phyloP scores from a whole-genome alignment of 2,888 invertebrate genomes.

The Nudaria mundana region DNA sequence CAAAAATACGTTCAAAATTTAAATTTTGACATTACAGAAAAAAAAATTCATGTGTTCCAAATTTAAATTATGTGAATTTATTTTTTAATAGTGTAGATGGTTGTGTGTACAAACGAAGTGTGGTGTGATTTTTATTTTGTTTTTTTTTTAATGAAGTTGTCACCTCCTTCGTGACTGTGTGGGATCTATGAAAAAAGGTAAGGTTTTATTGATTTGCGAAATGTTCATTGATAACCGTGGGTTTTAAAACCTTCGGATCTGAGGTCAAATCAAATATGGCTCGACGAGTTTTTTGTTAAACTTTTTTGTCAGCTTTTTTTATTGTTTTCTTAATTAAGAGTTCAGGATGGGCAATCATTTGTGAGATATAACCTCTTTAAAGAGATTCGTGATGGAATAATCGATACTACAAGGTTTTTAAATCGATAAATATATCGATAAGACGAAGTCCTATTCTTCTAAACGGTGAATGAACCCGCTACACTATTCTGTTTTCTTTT shows the following conservation, averaged over 20 bases:
- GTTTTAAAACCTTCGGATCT: constrained; percentile 24
- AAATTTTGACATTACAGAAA: constrained; percentile 39
- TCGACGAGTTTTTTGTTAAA: constrained; percentile 30
- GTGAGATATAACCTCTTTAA: constrained; percentile 1
- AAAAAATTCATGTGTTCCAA: constrained; percentile 32
- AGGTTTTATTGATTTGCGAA: constrained; percentile 19
- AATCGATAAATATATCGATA: too few species aligned
- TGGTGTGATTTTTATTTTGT: constrained; percentile 53
- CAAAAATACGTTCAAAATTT: constrained; percentile 44
- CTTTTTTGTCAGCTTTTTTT: constrained; percentile 16
- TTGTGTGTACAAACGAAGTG: constrained; percentile 61
- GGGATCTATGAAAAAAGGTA: constrained; percentile 45
- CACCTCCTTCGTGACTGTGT: constrained; percentile 36
- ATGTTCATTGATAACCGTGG: constrained; percentile 29
- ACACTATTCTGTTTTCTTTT: neutral
- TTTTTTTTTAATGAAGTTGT: constrained; percentile 50
- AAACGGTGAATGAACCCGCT: neutral
- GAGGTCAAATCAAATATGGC: constrained; percentile 32
- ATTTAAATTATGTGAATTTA: constrained; percentile 60
- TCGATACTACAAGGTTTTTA: neutral
- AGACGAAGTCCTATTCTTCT: neutral
- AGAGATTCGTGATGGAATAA: neutral
- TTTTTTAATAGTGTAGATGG: constrained; percentile 45
- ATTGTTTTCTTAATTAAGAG: constrained; percentile 1
- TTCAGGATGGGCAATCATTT: constrained; percentile 4